These are phyloP conservation scores for Biston stratarius DNA, from an alignment of 2,888 invertebrate species.

Conservation along the genomic window DNA sequence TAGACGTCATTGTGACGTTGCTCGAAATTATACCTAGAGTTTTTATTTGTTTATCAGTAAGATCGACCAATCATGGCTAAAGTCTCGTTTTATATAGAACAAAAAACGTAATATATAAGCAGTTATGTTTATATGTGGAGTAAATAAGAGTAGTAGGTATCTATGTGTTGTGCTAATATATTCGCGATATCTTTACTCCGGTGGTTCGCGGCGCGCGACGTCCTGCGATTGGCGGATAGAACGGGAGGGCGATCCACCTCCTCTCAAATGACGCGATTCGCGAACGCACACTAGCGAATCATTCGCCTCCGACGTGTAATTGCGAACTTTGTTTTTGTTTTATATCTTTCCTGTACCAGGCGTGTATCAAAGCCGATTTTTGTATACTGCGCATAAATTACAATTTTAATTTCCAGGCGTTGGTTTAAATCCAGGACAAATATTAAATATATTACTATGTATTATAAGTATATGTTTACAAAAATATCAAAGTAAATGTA, in stretches of 20 bases:
- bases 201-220: constrained; percentile 62
- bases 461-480: too few species aligned
- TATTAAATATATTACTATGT: too few species aligned
- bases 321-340: constrained; percentile 39
- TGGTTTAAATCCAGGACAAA: too few species aligned
- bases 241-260: constrained; percentile 84
- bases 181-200: constrained; percentile 71
- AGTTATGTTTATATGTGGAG: constrained; percentile 21
- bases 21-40: constrained; percentile 39
- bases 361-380: constrained; percentile 47
- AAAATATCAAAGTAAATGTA: too few species aligned
- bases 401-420: not conserved
- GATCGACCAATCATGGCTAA: constrained; percentile 49
- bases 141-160: constrained; percentile 40
- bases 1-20: constrained; percentile 49
- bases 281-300: constrained; percentile 72
- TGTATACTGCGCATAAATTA: constrained; percentile 20
- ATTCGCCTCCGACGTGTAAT: constrained; percentile 41
- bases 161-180: constrained; percentile 69
- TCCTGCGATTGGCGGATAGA: constrained; percentile 72
- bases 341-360: constrained; percentile 53
- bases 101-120: constrained; percentile 44
- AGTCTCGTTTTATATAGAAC: constrained; percentile 45
- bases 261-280: constrained; percentile 83
- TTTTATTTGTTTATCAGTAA: constrained; percentile 50